A percentile compares a stretch with the other conserved stretches of the same genome.
These are phyloP conservation scores for Diploscapter pachys DNA, from an alignment of 1,140 invertebrate species.

Conservation along the genomic window DNA sequence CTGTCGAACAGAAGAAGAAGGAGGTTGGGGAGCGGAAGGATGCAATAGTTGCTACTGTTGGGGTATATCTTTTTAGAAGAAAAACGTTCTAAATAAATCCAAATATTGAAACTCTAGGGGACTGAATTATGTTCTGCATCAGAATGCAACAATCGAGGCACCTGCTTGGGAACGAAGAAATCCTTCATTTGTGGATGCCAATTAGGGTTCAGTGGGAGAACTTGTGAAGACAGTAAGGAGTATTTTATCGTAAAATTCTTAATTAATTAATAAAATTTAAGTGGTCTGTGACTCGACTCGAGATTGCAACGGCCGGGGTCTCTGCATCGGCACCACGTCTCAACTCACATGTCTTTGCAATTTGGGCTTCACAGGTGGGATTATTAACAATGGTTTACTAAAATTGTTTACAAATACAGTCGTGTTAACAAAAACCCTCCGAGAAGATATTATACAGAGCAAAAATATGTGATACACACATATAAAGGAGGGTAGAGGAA, in stretches of 20 bases:
- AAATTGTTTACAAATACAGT: too few species aligned
- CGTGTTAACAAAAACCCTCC: too few species aligned
- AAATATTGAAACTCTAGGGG: background rate
- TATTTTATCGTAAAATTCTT: conserved; percentile 5
- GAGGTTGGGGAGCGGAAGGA: too few species aligned
- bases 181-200: conserved; percentile 41
- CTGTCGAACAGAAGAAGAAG: too few species aligned
- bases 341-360: conserved; percentile 35
- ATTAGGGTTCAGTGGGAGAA: conserved; percentile 39
- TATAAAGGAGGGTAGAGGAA: too few species aligned
- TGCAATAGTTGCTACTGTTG: too few species aligned
- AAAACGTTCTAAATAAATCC: too few species aligned
- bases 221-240: conserved; percentile 38
- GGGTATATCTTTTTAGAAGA: too few species aligned
- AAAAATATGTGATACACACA: too few species aligned
- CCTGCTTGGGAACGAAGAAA: conserved; percentile 39
- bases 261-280: conserved; percentile 36
- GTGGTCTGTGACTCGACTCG: conserved; percentile 36
- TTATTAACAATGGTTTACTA: too few species aligned
- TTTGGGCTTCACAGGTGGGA: conserved; percentile 17
- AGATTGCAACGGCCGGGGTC: conserved; percentile 41
- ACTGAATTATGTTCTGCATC: conserved; percentile 28
- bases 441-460: too few species aligned
- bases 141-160: conserved; percentile 44
- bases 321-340: conserved; percentile 41